These are phyloP conservation scores for Rhinopomastus cyanomelas DNA, from an alignment of 2,113 vertebrate species.

Conservation along the genomic window DNA sequence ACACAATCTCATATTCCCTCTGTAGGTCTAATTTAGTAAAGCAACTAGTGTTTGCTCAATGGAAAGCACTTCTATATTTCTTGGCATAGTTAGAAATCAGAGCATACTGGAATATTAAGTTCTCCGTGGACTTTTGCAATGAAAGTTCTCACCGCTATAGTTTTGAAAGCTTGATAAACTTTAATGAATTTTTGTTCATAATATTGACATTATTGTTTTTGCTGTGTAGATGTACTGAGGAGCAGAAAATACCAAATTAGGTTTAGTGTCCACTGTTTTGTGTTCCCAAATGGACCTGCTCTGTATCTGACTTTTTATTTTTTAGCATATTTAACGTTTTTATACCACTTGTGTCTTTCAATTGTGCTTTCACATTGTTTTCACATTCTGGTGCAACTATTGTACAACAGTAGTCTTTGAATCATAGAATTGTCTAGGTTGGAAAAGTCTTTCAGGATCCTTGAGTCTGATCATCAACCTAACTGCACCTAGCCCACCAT, in stretches of 20 bases:
- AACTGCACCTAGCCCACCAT: too few relatives aligned
- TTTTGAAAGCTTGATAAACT: conserved; percentile 12
- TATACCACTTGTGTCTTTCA: neutral
- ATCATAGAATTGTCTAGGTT: too few relatives aligned
- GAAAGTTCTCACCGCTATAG: neutral
- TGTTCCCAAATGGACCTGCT: neutral
- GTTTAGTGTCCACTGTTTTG: neutral
- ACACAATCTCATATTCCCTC: neutral
- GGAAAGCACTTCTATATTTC: neutral
- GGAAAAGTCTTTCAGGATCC: too few relatives aligned
- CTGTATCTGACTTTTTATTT: neutral
- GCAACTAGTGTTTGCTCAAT: neutral
- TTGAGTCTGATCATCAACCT: too few relatives aligned
- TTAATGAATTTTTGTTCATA: conserved; percentile 11
- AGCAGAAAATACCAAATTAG: neutral
- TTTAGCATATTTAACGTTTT: neutral
- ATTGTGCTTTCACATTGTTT: neutral
- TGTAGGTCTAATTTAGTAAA: neutral
- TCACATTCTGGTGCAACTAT: neutral
- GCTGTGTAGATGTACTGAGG: neutral
- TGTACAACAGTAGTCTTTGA: neutral
- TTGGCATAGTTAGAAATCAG: neutral
- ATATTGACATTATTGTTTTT: neutral
- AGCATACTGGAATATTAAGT: conserved; percentile 8
- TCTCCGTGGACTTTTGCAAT: neutral